Base-by-base conservation (phyloP, 2,113 vertebrate species). In the Dissostichus mawsoni region DNA sequence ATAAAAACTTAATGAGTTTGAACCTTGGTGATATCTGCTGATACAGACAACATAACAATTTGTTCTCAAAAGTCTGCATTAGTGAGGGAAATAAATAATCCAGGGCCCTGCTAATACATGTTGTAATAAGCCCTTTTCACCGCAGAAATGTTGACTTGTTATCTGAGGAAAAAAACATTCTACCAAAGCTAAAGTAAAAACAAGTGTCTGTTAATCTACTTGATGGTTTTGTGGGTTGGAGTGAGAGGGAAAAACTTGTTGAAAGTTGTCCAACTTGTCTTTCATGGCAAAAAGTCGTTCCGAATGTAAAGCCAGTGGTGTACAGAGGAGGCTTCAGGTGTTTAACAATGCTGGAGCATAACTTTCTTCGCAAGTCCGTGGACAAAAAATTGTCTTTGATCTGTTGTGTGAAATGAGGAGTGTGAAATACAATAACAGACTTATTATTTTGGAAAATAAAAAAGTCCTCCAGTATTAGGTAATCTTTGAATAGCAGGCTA, bases 1-100 rank as follows among this genome's bases (percentile, higher is more conserved):
- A 76, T 80, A 63, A 81, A 78, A 17, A 44, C 10, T 45, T 47
- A 65, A 76, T 61, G 12, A 64, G 29, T 64, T 70, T 69, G 55
- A 77, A 47, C 53, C 63, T 63, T 1, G 4, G 17, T 55, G 51
- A 53, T 59, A 74, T 70, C 7, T 71, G 55, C 78, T 82, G 70
- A 77, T 29, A 25, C 33, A 11, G 14, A 1, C 58, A 64, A 64
- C 33, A 20, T 20, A 20, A 20, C 20, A 20, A 20, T 20, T 20
- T 20, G 2, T 3, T 20, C 45, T 47, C 9, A 33, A 18, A 69
- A 36, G 13, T 72, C 11, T 2, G 18, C 23, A 53, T 47, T n/a
- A 23, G 6, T 3, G n/a, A 20, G 11, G 8, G 18, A 44, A 44
- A 14, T 23, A 44, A 29, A 14, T 5, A 16, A 45, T 25, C 7